Base-by-base conservation (phyloP, 2,113 vertebrate species). In the Saguinus imperator region DNA sequence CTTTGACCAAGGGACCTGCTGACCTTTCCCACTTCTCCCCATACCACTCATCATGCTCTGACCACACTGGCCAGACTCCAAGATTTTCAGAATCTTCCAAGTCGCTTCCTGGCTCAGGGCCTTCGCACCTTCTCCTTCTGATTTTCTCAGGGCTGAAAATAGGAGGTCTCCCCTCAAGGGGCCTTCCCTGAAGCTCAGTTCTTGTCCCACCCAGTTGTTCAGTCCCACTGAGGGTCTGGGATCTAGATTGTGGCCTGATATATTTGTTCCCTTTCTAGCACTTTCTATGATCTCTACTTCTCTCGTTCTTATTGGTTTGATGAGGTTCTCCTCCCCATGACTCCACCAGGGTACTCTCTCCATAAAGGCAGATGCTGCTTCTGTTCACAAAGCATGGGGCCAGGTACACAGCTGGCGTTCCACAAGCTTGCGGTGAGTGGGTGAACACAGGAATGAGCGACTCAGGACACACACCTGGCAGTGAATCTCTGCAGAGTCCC, bases 361-460 rank as follows among this genome's bases (percentile, higher is more conserved):
- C 8, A 3, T 61, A 21, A 82, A 48, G 86, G 77, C 81, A 61
- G 25, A 35, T 35, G 37, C 12, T 20, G 10, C 37, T 73, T 43
- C n/a, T 50, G 32, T 73, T 18, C 5, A 0, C 70, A 0, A 1
- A 84, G 58, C 68, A 3, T 37, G 5, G 32, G 1, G 21, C 70
- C 6, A 5, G 45, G 43, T 23, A n/a, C 1, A 3, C 61, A 0
- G 0, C 16, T 21, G 58, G 13, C 7, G 1, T 13, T 32, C 20
- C n/a, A 48, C 14, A 25, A 27, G n/a, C 16, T 8, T 29, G 29
- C 10, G 29, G 20, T 16, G 68, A 93, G 50, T 35, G 17, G 76
- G 43, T 8, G 6, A 18, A 55, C 14, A 27, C 66, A 17, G 76
- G 50, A 23, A 52, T n/a, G 48, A 25, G 8, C 2, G 23, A 13